Percentiles rank a stretch among this genome's conserved stretches.
phyloP scores from a whole-genome alignment of 2,797 vertebrate genomes.

The Mus caroli region DNA sequence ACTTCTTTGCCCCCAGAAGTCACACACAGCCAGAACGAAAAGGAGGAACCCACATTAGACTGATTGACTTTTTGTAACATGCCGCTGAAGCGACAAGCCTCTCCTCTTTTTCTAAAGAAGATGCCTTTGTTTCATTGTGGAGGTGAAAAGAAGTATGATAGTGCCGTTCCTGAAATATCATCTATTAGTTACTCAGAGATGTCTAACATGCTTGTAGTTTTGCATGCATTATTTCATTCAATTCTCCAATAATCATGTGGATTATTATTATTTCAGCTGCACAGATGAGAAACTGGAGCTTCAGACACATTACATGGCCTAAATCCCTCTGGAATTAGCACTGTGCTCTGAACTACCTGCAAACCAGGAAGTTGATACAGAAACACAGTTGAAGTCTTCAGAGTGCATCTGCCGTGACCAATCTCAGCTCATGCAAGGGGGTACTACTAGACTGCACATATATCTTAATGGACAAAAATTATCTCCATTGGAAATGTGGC shows the following conservation, averaged over 20 bases:
- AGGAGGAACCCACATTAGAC: neutral
- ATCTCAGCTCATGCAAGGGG: neutral
- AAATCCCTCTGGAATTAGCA: slow-evolving; percentile 4
- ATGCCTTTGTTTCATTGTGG: neutral
- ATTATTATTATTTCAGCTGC: slow-evolving; percentile 44
- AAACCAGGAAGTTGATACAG: neutral
- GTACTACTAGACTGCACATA: neutral
- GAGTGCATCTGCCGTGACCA: neutral
- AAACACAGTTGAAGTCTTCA: neutral
- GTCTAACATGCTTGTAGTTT: neutral
- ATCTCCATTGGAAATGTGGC: neutral
- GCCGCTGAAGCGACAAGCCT: neutral
- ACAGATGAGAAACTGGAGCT: slow-evolving; percentile 8
- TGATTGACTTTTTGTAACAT: neutral
- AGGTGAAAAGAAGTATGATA: neutral
- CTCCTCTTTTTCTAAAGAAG: neutral
- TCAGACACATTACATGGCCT: slow-evolving; percentile 17
- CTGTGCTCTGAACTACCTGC: neutral
- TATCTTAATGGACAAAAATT: neutral
- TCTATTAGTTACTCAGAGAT: slow-evolving; percentile 23
- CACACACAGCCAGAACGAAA: neutral
- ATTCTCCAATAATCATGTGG: neutral
- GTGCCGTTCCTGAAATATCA: neutral
- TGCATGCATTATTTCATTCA: slow-evolving; percentile 20
- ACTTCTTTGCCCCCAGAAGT: slow-evolving; percentile 14